Evolutionary conservation across 2,113 vertebrate genomes (phyloP).

Genomic region (Lophura nycthemera): DNA sequence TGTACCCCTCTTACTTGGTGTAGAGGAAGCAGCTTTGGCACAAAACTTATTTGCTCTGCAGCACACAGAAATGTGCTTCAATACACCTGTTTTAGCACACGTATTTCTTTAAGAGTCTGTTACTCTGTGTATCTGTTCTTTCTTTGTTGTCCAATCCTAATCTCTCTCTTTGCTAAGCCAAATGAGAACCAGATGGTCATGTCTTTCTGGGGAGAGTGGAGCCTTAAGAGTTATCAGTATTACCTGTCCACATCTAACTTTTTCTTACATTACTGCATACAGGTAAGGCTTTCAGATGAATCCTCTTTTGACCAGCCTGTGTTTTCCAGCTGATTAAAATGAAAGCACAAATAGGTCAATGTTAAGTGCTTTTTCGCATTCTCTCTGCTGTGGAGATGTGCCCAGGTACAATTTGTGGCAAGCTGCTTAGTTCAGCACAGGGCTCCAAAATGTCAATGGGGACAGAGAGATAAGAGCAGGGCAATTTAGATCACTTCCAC

Average conservation of each 20-base stretch:
- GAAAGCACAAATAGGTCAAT: not conserved
- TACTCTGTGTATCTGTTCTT: not conserved
- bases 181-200: not conserved
- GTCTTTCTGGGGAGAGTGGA: not conserved
- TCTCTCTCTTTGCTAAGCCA: not conserved
- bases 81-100: not conserved
- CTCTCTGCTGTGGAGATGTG: not conserved
- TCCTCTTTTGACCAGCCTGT: not conserved
- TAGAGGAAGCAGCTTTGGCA: not conserved
- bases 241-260: not conserved
- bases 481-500: slow-evolving; percentile 6
- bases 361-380: slow-evolving; percentile 37
- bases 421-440: not conserved
- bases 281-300: not conserved
- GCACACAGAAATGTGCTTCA: not conserved
- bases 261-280: accelerated
- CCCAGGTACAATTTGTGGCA: not conserved
- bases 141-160: not conserved
- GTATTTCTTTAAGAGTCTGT: not conserved
- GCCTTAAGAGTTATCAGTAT: not conserved
- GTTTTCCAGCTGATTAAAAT: not conserved
- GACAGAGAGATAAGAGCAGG: not conserved
- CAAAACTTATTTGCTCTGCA: accelerated
- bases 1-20: accelerated
- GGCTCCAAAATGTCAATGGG: not conserved